Percentiles rank a stretch among this genome's conserved stretches.
Evolutionary conservation across 1,140 invertebrate genomes (phyloP).

Genomic region (Harpegnathos saltator): DNA sequence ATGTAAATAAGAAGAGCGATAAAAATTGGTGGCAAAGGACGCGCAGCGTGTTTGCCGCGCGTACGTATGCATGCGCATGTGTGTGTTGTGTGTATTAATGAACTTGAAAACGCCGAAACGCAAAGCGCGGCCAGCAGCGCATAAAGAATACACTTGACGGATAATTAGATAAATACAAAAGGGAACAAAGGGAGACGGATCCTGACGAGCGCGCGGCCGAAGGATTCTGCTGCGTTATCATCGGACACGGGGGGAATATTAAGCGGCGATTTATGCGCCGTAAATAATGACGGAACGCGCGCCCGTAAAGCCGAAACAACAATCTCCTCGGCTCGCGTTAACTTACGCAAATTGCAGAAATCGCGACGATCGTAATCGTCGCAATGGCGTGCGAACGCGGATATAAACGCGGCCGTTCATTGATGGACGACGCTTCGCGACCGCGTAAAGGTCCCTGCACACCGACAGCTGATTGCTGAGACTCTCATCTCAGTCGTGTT

Average conservation of each 20-base stretch:
- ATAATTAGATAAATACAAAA: constrained; percentile 50
- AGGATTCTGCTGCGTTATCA: neutral
- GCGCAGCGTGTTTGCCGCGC: no score
- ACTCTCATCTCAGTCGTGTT: no score
- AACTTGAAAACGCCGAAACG: constrained; percentile 29
- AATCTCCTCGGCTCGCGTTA: constrained; percentile 7
- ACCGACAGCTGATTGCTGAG: no score
- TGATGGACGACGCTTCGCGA: constrained; percentile 11
- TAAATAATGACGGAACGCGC: constrained; percentile 53
- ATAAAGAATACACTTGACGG: constrained; percentile 12
- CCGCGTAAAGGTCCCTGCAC: neutral
- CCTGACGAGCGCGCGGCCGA: neutral
- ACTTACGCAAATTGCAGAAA: constrained; percentile 29
- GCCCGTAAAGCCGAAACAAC: constrained; percentile 26
- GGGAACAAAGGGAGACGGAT: constrained; percentile 48
- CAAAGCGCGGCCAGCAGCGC: neutral
- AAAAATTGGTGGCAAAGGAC: constrained; percentile 26
- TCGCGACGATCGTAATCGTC: constrained; percentile 39
- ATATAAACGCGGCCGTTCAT: constrained; percentile 19
- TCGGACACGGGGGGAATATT: constrained; percentile 35
- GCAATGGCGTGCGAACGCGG: constrained; percentile 7
- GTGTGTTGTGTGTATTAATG: constrained; percentile 1
- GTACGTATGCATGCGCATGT: no score
- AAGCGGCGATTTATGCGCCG: constrained; percentile 35
- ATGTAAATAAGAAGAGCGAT: constrained; percentile 32